Evolutionary conservation across 2,113 vertebrate genomes (phyloP).

Genomic region (Solenodon paradoxus): DNA sequence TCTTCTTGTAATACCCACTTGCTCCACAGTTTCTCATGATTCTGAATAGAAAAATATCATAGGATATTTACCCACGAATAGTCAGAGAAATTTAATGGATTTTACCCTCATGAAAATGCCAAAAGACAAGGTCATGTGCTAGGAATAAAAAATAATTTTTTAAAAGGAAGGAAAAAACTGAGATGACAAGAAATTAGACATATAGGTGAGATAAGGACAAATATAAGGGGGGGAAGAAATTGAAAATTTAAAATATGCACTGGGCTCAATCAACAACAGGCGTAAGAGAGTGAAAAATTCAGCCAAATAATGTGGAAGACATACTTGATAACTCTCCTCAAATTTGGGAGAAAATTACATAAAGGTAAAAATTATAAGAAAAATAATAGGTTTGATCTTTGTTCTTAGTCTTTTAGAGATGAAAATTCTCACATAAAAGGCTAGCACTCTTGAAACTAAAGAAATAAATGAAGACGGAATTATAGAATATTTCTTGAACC

Average conservation of each 20-base stretch:
- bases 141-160: neutral
- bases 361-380: neutral
- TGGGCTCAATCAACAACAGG: neutral
- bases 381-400: neutral
- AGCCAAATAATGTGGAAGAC: neutral
- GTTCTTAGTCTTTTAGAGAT: neutral
- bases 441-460: neutral
- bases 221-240: neutral
- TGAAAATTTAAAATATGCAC: neutral
- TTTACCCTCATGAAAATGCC: neutral
- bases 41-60: neutral
- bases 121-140: neutral
- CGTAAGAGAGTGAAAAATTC: neutral
- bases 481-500: neutral
- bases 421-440: neutral
- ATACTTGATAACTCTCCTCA: neutral
- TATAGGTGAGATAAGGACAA: neutral
- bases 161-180: neutral
- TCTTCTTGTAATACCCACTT: neutral
- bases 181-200: constrained; percentile 7
- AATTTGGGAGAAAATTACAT: neutral
- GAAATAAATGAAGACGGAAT: neutral
- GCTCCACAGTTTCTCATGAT: neutral
- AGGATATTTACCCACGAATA: neutral
- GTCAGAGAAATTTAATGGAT: neutral